Conservation (phyloP, 92 coral and sea anemone genomes). For the Zoanthus gigantus region DNA sequence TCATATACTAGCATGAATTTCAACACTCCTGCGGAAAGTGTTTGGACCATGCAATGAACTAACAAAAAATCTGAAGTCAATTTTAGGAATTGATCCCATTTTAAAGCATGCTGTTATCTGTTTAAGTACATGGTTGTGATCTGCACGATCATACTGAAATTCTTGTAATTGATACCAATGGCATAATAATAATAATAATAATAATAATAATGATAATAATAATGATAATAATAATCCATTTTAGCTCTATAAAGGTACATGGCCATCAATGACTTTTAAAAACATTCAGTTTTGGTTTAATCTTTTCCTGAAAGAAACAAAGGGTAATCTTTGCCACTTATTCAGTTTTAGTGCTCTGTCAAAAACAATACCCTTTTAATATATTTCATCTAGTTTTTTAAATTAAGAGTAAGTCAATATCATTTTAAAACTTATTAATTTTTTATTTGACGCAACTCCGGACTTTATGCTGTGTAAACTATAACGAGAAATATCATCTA, state of each 20-base stretch:
- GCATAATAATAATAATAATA: background rate
- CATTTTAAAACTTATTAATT: background rate
- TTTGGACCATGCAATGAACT: constrained; percentile 21
- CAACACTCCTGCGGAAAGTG: constrained; percentile 59
- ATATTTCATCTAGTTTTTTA: background rate
- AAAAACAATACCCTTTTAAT: background rate
- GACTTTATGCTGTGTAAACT: no score
- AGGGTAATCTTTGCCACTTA: background rate
- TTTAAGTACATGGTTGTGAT: constrained; percentile 31
- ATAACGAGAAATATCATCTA: no score
- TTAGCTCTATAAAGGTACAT: background rate
- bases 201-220: background rate
- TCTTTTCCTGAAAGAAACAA: background rate
- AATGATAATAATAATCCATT: background rate
- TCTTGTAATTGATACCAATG: background rate
- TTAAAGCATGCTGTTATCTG: constrained; percentile 1
- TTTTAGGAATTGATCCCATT: constrained; percentile 17
- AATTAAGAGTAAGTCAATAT: background rate
- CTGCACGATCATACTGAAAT: background rate
- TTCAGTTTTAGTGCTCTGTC: background rate
- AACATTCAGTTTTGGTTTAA: constrained; percentile 1
- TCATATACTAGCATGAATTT: constrained; percentile 43
- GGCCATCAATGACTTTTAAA: constrained; percentile 40
- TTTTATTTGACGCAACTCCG: no score
- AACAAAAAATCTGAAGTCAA: background rate